Evolutionary conservation across 2,113 vertebrate genomes (phyloP).

Genomic region (Leiothrix lutea): DNA sequence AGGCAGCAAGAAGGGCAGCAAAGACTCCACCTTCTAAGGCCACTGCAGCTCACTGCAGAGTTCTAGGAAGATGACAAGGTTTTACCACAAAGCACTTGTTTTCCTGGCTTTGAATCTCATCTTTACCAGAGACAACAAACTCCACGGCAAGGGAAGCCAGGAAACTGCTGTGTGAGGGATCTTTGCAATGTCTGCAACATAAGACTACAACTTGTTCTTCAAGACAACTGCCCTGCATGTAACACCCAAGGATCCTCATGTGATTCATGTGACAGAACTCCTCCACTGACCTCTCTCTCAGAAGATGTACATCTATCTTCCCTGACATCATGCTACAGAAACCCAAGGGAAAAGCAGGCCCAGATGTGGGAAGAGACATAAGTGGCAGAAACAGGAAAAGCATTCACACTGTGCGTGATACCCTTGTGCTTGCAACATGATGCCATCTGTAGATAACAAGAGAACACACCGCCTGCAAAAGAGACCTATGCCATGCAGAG

Average conservation of each 20-base stretch:
- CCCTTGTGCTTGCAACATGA: not conserved
- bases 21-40: not conserved
- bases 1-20: not conserved
- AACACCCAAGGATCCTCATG: not conserved
- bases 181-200: accelerated
- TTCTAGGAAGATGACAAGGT: not conserved
- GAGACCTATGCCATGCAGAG: not conserved
- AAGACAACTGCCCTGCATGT: not conserved
- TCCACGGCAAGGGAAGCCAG: not conserved
- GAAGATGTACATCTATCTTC: not conserved
- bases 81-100: not conserved
- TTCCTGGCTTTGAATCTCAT: not conserved
- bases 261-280: not conserved
- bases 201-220: not conserved
- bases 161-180: not conserved
- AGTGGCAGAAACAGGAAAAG: not conserved
- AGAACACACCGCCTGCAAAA: not conserved
- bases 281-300: not conserved
- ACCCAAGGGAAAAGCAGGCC: not conserved
- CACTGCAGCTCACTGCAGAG: not conserved
- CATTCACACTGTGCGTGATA: not conserved
- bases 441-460: not conserved
- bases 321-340: not conserved
- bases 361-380: not conserved
- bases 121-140: not conserved